Conservation (phyloP, 2,888 invertebrate genomes). For the Oscheius myriophilus region DNA sequence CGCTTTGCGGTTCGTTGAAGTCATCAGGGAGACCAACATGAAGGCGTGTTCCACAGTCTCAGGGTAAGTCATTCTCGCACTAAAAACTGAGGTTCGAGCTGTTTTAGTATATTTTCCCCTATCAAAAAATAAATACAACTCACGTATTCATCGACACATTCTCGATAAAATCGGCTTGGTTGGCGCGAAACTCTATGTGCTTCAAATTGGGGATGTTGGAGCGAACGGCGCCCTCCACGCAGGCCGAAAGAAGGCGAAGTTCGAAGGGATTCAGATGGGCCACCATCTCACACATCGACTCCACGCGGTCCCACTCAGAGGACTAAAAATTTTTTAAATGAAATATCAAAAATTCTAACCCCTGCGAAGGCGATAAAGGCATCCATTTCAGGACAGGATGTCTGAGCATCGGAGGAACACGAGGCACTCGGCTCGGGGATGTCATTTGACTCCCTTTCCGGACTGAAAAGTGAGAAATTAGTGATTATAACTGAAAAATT, state of each 20-base stretch:
- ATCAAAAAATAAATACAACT: not conserved
- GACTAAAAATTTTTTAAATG: slow-evolving; percentile 31
- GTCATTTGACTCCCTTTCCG: not conserved
- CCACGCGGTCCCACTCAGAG: slow-evolving; percentile 44
- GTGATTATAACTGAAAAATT: not conserved
- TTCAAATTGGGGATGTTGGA: slow-evolving; percentile 29
- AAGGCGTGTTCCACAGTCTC: slow-evolving; percentile 22
- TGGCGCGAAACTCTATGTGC: slow-evolving; percentile 36
- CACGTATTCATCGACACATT: slow-evolving; percentile 2
- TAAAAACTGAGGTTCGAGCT: not conserved
- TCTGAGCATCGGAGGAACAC: slow-evolving; percentile 24
- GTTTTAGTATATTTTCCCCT: not conserved
- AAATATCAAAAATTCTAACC: slow-evolving; percentile 21
- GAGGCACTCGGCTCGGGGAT: slow-evolving; percentile 8
- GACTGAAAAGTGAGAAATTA: not conserved
- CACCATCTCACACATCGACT: slow-evolving; percentile 48
- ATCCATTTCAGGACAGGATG: slow-evolving; percentile 29
- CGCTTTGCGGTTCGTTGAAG: slow-evolving; percentile 16
- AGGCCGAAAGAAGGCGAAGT: slow-evolving; percentile 41
- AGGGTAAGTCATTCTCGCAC: slow-evolving; percentile 21
- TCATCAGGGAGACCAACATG: slow-evolving; percentile 21
- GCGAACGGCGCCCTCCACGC: slow-evolving; percentile 34
- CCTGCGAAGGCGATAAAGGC: slow-evolving; percentile 34
- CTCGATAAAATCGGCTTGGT: slow-evolving; percentile 22
- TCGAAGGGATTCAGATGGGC: slow-evolving; percentile 39